These are phyloP conservation scores for Sitta carolinensis DNA, from an alignment of 2,797 vertebrate genomes.

Conservation along the genomic window DNA sequence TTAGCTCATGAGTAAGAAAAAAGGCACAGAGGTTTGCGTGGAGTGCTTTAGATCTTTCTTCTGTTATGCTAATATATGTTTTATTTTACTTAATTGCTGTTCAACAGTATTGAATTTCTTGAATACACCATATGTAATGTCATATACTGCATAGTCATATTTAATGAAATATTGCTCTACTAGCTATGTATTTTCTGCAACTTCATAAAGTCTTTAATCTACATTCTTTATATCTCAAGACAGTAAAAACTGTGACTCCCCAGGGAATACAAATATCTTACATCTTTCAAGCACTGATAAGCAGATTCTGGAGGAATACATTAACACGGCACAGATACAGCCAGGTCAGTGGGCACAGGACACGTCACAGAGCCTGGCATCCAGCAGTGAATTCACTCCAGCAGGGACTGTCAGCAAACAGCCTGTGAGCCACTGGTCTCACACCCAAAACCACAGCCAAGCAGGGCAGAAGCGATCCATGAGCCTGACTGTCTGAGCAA, in stretches of 20 bases:
- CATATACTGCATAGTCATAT: neutral
- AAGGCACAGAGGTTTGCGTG: neutral
- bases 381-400: neutral
- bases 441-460: neutral
- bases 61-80: neutral
- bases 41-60: neutral
- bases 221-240: neutral
- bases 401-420: neutral
- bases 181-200: neutral
- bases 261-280: neutral
- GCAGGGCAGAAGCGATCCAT: accelerated
- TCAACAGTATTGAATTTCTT: neutral
- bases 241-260: neutral
- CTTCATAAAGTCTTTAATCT: neutral
- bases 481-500: neutral
- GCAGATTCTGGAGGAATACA: neutral
- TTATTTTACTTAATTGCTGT: neutral
- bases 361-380: neutral
- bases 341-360: neutral
- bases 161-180: neutral
- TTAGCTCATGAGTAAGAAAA: neutral
- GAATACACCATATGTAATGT: neutral
- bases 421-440: neutral
- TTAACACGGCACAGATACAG: neutral
- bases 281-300: neutral